phyloP scores from a whole-genome alignment of 2,797 vertebrate species.

The Coregonus ussuriensis region DNA sequence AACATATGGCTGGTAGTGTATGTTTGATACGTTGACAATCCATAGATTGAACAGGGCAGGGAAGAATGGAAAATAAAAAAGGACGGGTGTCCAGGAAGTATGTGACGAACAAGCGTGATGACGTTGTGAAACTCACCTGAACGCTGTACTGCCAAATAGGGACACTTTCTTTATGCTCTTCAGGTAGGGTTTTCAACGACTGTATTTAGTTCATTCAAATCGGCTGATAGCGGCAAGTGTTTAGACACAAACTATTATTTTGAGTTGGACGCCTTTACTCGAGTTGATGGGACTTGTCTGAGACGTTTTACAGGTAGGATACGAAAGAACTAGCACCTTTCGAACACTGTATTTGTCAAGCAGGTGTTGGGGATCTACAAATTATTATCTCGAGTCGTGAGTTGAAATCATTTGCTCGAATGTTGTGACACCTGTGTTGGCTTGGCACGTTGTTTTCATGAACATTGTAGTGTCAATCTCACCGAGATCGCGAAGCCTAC shows the following conservation, averaged over 20 bases:
- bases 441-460: too few relatives aligned
- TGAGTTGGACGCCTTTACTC: neutral
- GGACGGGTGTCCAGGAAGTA: neutral
- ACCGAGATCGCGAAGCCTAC: too few relatives aligned
- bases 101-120: conserved; percentile 35
- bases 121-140: conserved; percentile 66
- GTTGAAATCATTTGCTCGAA: too few relatives aligned
- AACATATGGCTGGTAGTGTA: too few relatives aligned
- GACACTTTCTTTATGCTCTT: conserved; percentile 45
- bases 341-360: neutral
- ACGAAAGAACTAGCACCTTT: neutral
- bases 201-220: neutral
- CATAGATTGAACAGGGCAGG: too few relatives aligned
- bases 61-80: neutral
- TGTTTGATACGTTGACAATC: too few relatives aligned
- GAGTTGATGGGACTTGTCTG: too few relatives aligned
- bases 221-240: neutral
- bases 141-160: neutral
- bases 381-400: neutral
- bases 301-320: conserved; percentile 15
- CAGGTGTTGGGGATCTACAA: too few relatives aligned
- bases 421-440: too few relatives aligned
- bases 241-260: neutral
- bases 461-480: too few relatives aligned
- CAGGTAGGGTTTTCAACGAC: conserved; percentile 22